Base-by-base conservation (phyloP, 92 coral and sea anemone genomes). In the Blastomussa wellsi region DNA sequence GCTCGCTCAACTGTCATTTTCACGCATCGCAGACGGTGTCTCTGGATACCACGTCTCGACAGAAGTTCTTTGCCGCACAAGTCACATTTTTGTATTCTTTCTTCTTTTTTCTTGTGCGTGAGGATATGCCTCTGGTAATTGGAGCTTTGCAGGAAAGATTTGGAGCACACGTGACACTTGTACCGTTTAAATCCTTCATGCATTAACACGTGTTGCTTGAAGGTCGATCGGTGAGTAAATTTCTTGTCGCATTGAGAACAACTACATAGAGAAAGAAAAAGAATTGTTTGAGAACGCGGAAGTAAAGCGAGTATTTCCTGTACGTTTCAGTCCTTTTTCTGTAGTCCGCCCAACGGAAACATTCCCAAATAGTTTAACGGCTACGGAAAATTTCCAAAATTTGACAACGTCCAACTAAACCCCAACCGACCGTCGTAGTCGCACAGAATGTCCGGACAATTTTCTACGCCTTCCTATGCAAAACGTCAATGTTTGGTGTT, bases 91-190 rank as follows among this genome's bases (percentile, higher is more conserved):
- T 92, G 91, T 29, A 76, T 44, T 66, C 95, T 87, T 32, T 90
- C 93, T 78, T 90, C 90, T 76, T 90, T 92, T 66, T 84, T 86
- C 81, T 90, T 90, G 91, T 92, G 95, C 17, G 95, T 92, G 17
- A 76, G 68, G 4, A 92, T 66, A 67, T 92, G 93, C 29, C 74
- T 85, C 37, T 88, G 88, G 87, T 92, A 92, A 90, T 92, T 92
- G 32, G 95, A 92, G 51, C 90, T 85, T 74, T 92, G 93, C 6
- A 87, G 84, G 64, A 92, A 92, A 26, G 85, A 74, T 77, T 90
- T 92, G 81, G 83, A 28, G 55, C 95, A 92, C 35, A 92, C 65
- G 71, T 90, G 93, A 38, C 95, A 92, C 77, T 90, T 92, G 92
- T 92, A 92, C 0, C 88, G 95, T 17, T 88, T 78, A 48, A 78